Base-by-base conservation (phyloP, 2,113 vertebrate species). In the Oryzias celebensis region DNA sequence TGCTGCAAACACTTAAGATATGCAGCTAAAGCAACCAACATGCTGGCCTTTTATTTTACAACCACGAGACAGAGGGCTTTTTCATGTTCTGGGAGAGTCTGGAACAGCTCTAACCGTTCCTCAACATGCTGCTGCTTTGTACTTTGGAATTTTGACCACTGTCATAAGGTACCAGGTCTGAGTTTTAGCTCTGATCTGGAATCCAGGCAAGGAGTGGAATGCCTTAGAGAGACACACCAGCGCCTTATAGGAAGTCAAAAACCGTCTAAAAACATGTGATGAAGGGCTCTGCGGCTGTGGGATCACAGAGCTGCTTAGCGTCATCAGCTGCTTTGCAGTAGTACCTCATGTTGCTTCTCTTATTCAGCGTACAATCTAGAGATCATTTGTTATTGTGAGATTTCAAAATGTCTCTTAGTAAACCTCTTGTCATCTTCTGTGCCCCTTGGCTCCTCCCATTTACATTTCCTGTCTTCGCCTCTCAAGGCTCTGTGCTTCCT, bases 21-120 rank as follows among this genome's bases (percentile, higher is more conserved):
- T 77, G 85, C 82, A 85, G 79, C 82, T 83, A 82, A 89, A 83
- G 83, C 79, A 86, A 87, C 80, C 80, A 81, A 89, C 87, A 89
- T 87, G 87, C 88, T 85, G 88, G 59, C 82, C 59, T 65, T 75
- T 62, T 79, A 77, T 54, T 86, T 74, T 68, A 49, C 71, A 58
- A 67, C 80, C 77, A 42, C 74, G 69, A 71, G 83, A 88, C 78
- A 87, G 80, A 76, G 75, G 72, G 71, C 77, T 84, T 85, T 87
- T 89, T 88, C 78, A 79, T 79, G 77, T 66, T 43, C 60, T 71
- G 58, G 48, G 76, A 75, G 77, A 81, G 77, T 81, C 71, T 69
- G 80, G 87, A 88, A 83, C 85, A 82, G 85, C 71, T 66, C 73
- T 88, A 89, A 90, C 86, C 86, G 89, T 90, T 88, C 78, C 77